Percentiles rank a stretch among this genome's conserved stretches.
Evolutionary conservation across 64 coral and sea anemone species (phyloP).

Genomic region (Hydrozoanthus tunicans): DNA sequence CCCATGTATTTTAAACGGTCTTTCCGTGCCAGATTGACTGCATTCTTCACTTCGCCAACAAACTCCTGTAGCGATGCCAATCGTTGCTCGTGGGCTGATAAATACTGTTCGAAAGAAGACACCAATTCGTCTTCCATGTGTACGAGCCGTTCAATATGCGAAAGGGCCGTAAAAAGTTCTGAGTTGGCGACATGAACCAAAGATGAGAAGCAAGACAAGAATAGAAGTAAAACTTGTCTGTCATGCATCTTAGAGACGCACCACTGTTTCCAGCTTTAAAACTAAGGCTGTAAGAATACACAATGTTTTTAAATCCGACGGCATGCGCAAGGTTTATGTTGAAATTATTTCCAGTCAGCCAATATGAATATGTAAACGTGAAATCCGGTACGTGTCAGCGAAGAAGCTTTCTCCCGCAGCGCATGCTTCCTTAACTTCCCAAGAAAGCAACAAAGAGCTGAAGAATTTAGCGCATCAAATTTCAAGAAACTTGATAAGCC

Average conservation of each 20-base stretch:
- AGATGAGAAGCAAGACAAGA: not conserved
- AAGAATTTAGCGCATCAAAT: too few species aligned
- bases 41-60: slow-evolving; percentile 51
- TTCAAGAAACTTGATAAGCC: too few species aligned
- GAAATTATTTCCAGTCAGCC: too few species aligned
- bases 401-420: too few species aligned
- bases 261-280: not conserved
- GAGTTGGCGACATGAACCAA: slow-evolving; percentile 15
- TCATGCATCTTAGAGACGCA: not conserved
- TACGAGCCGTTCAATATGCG: slow-evolving; percentile 76
- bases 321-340: too few species aligned
- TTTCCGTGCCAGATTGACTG: slow-evolving; percentile 57
- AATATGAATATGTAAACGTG: too few species aligned
- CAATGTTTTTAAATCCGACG: too few species aligned
- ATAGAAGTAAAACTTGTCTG: not conserved
- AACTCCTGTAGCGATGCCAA: slow-evolving; percentile 61
- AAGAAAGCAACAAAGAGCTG: too few species aligned
- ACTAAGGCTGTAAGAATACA: too few species aligned
- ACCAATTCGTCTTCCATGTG: slow-evolving; percentile 73
- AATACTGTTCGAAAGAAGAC: slow-evolving; percentile 76
- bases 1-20: slow-evolving; percentile 59
- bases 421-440: too few species aligned
- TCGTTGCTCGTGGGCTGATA: slow-evolving; percentile 63
- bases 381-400: too few species aligned
- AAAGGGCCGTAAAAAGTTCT: slow-evolving; percentile 79